These are phyloP conservation scores for Fregetta grallaria DNA, from an alignment of 2,113 vertebrate species.

Conservation along the genomic window DNA sequence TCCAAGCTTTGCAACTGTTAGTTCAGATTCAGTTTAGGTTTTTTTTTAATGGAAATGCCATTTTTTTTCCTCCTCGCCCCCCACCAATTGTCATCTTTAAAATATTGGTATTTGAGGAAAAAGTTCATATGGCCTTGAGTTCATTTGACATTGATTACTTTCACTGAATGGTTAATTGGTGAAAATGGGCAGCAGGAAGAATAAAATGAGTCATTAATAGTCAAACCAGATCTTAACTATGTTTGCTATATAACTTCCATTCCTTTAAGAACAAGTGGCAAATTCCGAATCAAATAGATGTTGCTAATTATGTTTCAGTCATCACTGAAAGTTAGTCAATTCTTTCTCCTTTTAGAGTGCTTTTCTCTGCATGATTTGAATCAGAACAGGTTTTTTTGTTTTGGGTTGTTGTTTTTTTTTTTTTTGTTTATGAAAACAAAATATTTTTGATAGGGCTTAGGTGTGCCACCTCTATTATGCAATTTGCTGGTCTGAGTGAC, in stretches of 20 bases:
- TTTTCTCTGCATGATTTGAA: not conserved
- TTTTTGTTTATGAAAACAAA: not conserved
- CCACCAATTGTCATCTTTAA: not conserved
- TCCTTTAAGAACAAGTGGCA: not conserved
- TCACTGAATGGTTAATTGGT: not conserved
- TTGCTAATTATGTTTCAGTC: not conserved
- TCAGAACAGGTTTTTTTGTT: not conserved
- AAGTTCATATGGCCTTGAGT: not conserved
- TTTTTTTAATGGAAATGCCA: not conserved
- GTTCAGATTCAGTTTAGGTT: not conserved
- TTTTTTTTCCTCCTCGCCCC: not conserved
- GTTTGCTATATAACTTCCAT: not conserved
- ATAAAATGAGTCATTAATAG: not conserved
- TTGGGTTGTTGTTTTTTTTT: no score
- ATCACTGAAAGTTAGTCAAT: not conserved
- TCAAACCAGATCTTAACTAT: not conserved
- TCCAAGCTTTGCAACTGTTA: not conserved
- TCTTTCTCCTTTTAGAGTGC: not conserved
- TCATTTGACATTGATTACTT: not conserved
- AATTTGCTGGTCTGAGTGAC: not conserved
- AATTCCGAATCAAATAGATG: not conserved
- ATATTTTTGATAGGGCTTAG: not conserved
- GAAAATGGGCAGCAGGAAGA: not conserved
- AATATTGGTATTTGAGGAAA: not conserved
- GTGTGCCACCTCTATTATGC: not conserved